Conservation (phyloP, 1,140 invertebrate species). For the Leptonema lineaticorne region DNA sequence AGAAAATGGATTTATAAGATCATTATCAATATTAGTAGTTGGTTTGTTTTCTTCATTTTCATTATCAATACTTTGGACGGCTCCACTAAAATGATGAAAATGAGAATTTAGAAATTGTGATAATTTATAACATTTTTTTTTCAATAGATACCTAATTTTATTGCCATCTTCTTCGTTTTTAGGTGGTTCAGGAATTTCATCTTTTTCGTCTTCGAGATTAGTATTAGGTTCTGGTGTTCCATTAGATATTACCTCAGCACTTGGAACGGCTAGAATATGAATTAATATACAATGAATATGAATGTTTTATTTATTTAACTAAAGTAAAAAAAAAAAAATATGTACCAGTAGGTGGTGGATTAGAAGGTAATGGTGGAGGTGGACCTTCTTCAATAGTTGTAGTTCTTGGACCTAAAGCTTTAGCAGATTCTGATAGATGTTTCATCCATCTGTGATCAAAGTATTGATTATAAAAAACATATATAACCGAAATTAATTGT, state of each 20-base stretch:
- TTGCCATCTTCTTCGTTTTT: slow-evolving; percentile 38
- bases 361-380: slow-evolving; percentile 24
- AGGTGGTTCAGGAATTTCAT: slow-evolving; percentile 14
- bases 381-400: slow-evolving; percentile 33
- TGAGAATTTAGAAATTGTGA: not conserved
- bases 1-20: slow-evolving; percentile 10
- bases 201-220: slow-evolving; percentile 13
- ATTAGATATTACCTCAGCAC: not conserved
- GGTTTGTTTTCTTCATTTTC: slow-evolving; percentile 23
- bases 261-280: not conserved
- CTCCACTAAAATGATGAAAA: slow-evolving; percentile 31
- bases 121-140: not conserved
- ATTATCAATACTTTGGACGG: slow-evolving; percentile 24
- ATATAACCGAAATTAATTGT: not conserved
- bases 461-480: slow-evolving; percentile 11
- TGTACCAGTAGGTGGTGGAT: slow-evolving; percentile 26
- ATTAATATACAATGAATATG: not conserved
- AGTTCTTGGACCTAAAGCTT: slow-evolving; percentile 25
- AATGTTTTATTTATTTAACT: not conserved
- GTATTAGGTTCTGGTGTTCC: slow-evolving; percentile 5
- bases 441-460: slow-evolving; percentile 33
- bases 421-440: slow-evolving; percentile 32
- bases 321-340: not conserved
- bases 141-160: slow-evolving; percentile 31
- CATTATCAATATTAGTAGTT: not conserved